Conservation (phyloP, 1,140 invertebrate genomes). For the Lasioglossum albipes region DNA sequence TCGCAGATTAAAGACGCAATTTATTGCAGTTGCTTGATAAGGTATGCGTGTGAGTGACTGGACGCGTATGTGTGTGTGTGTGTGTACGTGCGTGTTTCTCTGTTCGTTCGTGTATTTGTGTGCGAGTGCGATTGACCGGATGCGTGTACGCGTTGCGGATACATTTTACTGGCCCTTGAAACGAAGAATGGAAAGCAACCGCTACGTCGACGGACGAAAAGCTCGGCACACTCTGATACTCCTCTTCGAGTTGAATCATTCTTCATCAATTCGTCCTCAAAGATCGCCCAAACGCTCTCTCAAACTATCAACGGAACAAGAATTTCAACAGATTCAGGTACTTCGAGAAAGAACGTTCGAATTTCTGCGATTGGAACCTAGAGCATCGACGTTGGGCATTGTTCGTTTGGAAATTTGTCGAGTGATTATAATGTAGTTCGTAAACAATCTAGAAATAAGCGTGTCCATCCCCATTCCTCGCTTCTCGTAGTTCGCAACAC, state of each 20-base stretch:
- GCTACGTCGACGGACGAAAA: conserved; percentile 21
- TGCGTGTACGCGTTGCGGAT: not conserved
- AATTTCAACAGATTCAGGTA: conserved; percentile 66
- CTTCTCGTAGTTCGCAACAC: not conserved
- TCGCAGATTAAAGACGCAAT: conserved; percentile 47
- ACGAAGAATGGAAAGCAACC: conserved; percentile 37
- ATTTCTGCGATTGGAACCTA: not conserved
- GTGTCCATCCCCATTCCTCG: not conserved
- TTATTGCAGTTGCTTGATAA: conserved; percentile 22
- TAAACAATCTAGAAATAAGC: no score
- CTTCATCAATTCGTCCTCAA: not conserved
- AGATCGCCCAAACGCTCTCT: not conserved
- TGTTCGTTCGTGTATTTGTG: not conserved
- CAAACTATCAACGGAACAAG: conserved; percentile 31
- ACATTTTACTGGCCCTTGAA: conserved; percentile 34
- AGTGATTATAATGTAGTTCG: no score
- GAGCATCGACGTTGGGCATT: not conserved
- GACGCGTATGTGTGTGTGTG: not conserved
- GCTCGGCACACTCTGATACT: conserved; percentile 6
- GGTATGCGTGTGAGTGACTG: conserved; percentile 15
- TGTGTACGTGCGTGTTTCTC: not conserved
- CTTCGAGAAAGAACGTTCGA: conserved; percentile 21
- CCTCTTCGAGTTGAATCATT: not conserved
- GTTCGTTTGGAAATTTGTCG: no score
- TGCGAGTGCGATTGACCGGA: not conserved